Base-by-base conservation (phyloP, 2,797 vertebrate genomes). In the Atherinosoma microstoma region DNA sequence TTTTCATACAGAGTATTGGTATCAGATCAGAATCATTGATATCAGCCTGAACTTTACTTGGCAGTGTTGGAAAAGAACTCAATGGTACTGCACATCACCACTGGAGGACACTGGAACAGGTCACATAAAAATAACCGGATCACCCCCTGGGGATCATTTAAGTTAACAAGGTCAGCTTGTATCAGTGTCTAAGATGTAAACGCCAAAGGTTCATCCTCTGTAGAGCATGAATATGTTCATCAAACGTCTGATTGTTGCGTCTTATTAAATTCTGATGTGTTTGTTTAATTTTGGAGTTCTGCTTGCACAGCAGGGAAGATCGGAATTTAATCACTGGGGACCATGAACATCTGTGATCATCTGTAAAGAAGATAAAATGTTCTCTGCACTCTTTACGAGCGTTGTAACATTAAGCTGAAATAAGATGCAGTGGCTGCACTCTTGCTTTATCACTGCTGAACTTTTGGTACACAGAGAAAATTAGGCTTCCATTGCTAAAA, bases 401-500 rank as follows among this genome's bases (percentile, higher is more conserved):
- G 0, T 70, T 75, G 57, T 57, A 36, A 16, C 35, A 32, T 45
- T 20, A 20, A 66, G 22, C 16, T 30, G 5, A 59, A 58, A 60
- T 59, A 38, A 76, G 42, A 34, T 47, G 42, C 24, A 36, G 32
- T 16, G 42, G 34, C 30, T 75, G n/a, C 24, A 29, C 58, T 76
- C 32, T 54, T 27, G 35, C 61, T 59, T 42, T 32, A 67, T 60
- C 71, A 24, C 34, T 24, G 35, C 34, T 79, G 58, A 80, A 74
- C 78, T 65, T 84, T 60, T 38, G n/a, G 16, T 60, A 29, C 34
- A 34, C 47, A 15, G 58, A 54, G 35, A 56, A 75, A 70, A 68
- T 61, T 29, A 73, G 63, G 20, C 42, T 65, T 22, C 69, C 34
- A 24, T 66, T 83, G 42, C 65, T 72, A 76, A 71, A 66, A 86